Conservation (phyloP, 2,888 invertebrate genomes). For the Acronicta leporina region DNA sequence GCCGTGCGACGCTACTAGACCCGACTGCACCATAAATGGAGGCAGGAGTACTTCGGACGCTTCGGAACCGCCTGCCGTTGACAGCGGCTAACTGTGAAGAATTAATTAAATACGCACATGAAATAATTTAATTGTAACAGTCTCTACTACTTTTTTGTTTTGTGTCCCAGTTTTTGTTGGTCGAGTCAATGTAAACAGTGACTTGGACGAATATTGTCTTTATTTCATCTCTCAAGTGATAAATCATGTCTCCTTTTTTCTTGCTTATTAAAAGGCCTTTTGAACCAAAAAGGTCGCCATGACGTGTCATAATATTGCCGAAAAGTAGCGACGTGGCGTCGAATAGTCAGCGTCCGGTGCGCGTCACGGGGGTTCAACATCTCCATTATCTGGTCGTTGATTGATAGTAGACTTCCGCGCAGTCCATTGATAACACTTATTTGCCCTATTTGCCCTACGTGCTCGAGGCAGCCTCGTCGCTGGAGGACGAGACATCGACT, state of each 20-base stretch:
- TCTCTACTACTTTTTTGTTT: neutral
- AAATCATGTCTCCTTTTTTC: conserved; percentile 1
- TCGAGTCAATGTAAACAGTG: neutral
- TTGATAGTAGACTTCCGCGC: conserved; percentile 83
- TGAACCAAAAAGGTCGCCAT: conserved; percentile 20
- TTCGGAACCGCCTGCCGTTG: conserved; percentile 11
- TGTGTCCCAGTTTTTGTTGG: neutral
- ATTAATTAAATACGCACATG: conserved; percentile 20
- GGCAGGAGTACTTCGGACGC: conserved; percentile 48
- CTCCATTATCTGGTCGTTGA: conserved; percentile 81
- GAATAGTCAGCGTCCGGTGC: conserved; percentile 72
- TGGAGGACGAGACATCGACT: conserved; percentile 51
- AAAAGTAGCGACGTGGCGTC: conserved; percentile 60
- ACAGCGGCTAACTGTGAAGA: conserved; percentile 22
- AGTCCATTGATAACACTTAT: conserved; percentile 69
- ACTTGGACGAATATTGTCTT: neutral
- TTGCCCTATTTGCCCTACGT: conserved; percentile 71
- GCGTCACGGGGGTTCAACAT: conserved; percentile 78
- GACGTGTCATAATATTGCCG: conserved; percentile 49
- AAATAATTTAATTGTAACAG: conserved; percentile 21
- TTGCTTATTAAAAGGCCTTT: neutral
- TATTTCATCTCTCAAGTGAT: neutral
- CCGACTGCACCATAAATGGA: conserved; percentile 68
- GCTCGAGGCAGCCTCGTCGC: conserved; percentile 29
- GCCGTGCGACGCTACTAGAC: conserved; percentile 57